phyloP scores from a whole-genome alignment of 1,140 invertebrate genomes.

The Rhynchophorus ferrugineus region DNA sequence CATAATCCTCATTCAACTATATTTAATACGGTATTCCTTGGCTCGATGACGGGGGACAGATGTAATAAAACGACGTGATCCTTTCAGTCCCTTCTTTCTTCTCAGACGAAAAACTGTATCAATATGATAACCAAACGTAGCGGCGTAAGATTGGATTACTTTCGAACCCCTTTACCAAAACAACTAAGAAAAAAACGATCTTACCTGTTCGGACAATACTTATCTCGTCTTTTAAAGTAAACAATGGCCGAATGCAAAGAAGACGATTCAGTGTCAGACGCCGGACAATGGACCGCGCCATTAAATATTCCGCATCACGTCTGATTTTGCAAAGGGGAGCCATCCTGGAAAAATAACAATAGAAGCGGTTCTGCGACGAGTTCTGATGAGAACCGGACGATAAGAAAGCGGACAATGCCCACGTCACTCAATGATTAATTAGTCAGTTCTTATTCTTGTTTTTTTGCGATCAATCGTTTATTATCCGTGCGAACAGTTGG shows the following conservation, averaged over 20 bases:
- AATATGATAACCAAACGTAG: slow-evolving; percentile 12
- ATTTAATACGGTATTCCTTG: too few species aligned
- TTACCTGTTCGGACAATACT: slow-evolving; percentile 18
- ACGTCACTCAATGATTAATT: slow-evolving; percentile 31
- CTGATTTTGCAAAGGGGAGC: slow-evolving; percentile 33
- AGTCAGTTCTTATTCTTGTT: slow-evolving; percentile 25
- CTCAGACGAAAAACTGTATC: too few species aligned
- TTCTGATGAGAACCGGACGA: slow-evolving; percentile 25
- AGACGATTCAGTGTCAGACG: slow-evolving; percentile 29
- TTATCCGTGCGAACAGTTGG: slow-evolving; percentile 6
- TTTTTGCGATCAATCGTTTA: slow-evolving; percentile 4
- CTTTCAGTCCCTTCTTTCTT: too few species aligned
- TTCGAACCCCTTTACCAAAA: slow-evolving; percentile 12
- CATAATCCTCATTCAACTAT: too few species aligned
- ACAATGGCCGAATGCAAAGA: slow-evolving; percentile 29
- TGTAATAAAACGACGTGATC: too few species aligned
- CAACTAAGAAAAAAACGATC: slow-evolving; percentile 3
- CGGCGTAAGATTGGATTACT: slow-evolving; percentile 20
- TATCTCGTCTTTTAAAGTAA: slow-evolving; percentile 24
- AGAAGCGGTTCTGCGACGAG: slow-evolving; percentile 31
- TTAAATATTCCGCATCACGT: slow-evolving; percentile 35
- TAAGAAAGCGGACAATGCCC: slow-evolving; percentile 26
- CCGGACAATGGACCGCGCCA: slow-evolving; percentile 32
- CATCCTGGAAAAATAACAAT: slow-evolving; percentile 34
- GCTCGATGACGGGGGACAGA: not conserved